Conservation (phyloP, 1,140 invertebrate species). For the Panulirus ornatus region DNA sequence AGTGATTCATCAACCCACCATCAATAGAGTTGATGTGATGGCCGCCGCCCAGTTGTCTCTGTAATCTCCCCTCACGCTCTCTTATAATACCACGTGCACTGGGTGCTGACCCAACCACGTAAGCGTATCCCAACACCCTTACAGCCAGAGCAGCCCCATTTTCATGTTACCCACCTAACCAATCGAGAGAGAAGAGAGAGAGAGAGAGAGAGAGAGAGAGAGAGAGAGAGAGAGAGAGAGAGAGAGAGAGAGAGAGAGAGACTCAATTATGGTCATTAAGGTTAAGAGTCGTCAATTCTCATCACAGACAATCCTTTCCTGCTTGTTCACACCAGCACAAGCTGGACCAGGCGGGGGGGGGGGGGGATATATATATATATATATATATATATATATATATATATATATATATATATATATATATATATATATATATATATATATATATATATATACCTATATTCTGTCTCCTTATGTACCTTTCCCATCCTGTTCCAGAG, state of each 20-base stretch:
- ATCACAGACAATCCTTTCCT: neutral
- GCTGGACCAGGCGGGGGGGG: neutral
- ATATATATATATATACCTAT: neutral
- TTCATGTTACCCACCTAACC: neutral
- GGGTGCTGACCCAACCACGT: neutral
- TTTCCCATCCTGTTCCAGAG: no score
- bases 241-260: constrained; percentile 18
- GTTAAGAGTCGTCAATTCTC: neutral
- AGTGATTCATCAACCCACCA: no score
- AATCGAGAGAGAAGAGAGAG: neutral
- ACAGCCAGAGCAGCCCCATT: no score
- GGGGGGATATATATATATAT: neutral
- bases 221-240: neutral
- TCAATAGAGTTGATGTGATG: neutral
- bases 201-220: neutral
- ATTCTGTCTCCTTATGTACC: neutral
- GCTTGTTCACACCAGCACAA: no score
- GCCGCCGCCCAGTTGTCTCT: neutral
- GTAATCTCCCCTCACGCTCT: neutral
- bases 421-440: constrained; percentile 25
- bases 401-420: constrained; percentile 29
- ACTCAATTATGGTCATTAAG: neutral
- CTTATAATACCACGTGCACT: neutral
- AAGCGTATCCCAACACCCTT: no score
- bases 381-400: neutral